Conservation (phyloP, 2,113 vertebrate species). For the Triplophysa rosa region DNA sequence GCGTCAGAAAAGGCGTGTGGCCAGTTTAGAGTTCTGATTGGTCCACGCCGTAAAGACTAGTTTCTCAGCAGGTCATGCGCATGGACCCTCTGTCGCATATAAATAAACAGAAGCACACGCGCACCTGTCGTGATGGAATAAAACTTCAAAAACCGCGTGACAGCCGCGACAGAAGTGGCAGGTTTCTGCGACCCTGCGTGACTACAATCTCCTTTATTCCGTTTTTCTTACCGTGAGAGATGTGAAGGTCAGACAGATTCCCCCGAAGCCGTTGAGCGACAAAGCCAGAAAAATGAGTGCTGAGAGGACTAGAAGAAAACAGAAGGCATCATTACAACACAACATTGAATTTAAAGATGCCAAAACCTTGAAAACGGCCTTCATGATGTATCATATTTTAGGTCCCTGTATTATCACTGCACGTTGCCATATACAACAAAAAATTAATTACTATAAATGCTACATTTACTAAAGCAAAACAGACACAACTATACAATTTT, state of each 20-base stretch:
- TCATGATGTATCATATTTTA: not conserved
- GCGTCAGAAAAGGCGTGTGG: conserved; percentile 63
- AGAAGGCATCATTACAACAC: not conserved
- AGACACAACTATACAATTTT: too few relatives aligned
- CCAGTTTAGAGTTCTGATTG: conserved; percentile 60
- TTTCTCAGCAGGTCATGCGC: conserved; percentile 54
- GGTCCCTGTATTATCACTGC: not conserved
- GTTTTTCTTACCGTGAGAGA: conserved; percentile 84
- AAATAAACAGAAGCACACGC: not conserved
- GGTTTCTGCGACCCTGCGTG: not conserved
- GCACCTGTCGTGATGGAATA: conserved; percentile 21
- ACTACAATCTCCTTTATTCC: not conserved
- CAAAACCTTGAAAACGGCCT: not conserved
- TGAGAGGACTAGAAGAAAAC: conserved; percentile 75
- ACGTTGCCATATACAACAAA: too few relatives aligned
- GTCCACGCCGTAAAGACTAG: conserved; percentile 50
- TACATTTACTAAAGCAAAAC: not conserved
- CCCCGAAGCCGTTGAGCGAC: conserved; percentile 88
- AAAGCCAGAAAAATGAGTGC: conserved; percentile 85
- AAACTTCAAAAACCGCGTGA: conserved; percentile 5
- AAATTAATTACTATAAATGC: not conserved
- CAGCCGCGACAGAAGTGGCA: conserved; percentile 25
- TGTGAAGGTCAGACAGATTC: conserved; percentile 91
- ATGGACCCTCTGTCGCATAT: conserved; percentile 11
- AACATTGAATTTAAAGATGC: not conserved